phyloP scores from a whole-genome alignment of 1,140 invertebrate genomes.

The Papilio polytes region DNA sequence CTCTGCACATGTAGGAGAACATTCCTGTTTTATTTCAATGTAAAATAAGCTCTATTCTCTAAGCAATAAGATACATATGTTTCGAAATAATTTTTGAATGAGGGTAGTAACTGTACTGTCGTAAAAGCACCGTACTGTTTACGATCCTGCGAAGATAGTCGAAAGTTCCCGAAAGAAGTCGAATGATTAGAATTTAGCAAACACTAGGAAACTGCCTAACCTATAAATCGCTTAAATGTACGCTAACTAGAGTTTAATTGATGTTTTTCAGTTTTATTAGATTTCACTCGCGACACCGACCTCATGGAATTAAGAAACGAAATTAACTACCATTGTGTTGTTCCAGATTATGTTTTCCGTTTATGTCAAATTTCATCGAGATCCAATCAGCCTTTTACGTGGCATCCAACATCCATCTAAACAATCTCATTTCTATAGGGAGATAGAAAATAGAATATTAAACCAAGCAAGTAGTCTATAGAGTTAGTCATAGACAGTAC shows the following conservation, averaged over 20 bases:
- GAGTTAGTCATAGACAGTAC: not conserved
- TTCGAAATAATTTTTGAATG: slow-evolving; percentile 39
- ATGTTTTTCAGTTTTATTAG: not conserved
- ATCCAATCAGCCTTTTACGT: too few species aligned
- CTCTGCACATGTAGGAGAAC: slow-evolving; percentile 51
- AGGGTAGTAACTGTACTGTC: slow-evolving; percentile 56
- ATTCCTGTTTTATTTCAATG: slow-evolving; percentile 7
- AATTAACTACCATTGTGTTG: too few species aligned
- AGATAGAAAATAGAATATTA: not conserved
- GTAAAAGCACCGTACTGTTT: slow-evolving; percentile 70
- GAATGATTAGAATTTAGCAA: slow-evolving; percentile 12
- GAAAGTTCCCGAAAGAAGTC: slow-evolving; percentile 59
- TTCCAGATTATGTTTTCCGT: too few species aligned
- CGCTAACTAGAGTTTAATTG: too few species aligned
- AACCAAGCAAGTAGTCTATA: not conserved
- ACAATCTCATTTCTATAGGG: too few species aligned
- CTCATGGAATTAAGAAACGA: too few species aligned
- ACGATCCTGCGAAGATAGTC: slow-evolving; percentile 60
- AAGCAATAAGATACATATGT: slow-evolving; percentile 34
- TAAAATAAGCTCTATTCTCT: slow-evolving; percentile 44
- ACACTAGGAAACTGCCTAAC: not conserved
- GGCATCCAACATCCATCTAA: too few species aligned
- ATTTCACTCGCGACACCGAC: too few species aligned
- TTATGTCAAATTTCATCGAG: too few species aligned
- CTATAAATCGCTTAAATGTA: not conserved